Evolutionary conservation across 2,888 invertebrate species (phyloP).

Genomic region (Fragum whitleyi): DNA sequence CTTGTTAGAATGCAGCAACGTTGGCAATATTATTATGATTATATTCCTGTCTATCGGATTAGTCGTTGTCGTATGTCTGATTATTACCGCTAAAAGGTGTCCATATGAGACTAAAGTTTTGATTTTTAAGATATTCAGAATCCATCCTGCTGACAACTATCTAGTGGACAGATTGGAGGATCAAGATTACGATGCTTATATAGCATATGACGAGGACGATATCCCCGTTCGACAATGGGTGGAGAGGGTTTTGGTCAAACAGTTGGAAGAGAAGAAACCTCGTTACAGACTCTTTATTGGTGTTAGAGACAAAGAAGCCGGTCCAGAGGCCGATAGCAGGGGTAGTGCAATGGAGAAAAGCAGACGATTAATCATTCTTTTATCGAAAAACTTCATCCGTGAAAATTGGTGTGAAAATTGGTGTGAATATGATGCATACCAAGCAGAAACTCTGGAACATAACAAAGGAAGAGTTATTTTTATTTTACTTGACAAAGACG

Average conservation of each 20-base stretch:
- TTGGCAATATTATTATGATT: conserved; percentile 55
- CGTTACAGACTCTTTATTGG: conserved; percentile 54
- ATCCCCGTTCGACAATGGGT: conserved; percentile 67
- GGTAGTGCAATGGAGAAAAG: conserved; percentile 61
- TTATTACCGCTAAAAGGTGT: conserved; percentile 66
- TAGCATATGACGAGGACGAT: conserved; percentile 68
- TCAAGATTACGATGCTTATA: conserved; percentile 52
- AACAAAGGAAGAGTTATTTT: conserved; percentile 66
- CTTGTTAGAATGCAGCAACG: conserved; percentile 57
- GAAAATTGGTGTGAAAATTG: conserved; percentile 62
- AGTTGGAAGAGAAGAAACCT: conserved; percentile 61
- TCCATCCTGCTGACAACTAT: conserved; percentile 67
- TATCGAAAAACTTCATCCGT: conserved; percentile 53
- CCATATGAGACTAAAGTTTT: conserved; percentile 70
- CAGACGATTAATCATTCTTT: conserved; percentile 58
- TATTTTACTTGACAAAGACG: conserved; percentile 57
- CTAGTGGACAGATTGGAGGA: conserved; percentile 45
- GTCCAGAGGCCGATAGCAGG: conserved; percentile 47
- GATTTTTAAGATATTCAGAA: conserved; percentile 58
- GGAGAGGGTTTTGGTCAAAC: conserved; percentile 49
- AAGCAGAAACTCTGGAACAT: conserved; percentile 63
- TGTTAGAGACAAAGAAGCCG: conserved; percentile 42
- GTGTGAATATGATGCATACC: conserved; percentile 59
- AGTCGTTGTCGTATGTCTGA: conserved; percentile 46
- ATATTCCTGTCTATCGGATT: conserved; percentile 54